Conservation (phyloP, 2,797 vertebrate species). For the Nasua narica region DNA sequence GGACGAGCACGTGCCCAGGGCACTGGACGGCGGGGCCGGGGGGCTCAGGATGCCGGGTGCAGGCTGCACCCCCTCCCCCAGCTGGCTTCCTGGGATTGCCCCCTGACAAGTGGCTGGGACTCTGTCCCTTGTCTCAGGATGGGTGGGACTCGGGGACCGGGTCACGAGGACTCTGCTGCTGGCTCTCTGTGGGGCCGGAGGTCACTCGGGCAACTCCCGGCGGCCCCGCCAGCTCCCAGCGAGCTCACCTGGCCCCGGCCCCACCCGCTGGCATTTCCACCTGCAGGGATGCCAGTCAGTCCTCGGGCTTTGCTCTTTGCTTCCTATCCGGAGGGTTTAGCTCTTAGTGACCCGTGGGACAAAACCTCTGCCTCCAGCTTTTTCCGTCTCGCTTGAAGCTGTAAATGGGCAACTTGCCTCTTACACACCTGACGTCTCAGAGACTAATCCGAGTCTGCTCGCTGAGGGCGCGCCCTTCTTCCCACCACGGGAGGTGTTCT, state of each 20-base stretch:
- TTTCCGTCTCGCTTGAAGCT: neutral
- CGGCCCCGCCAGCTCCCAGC: too few species aligned
- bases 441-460: neutral
- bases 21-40: too few species aligned
- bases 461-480: fast-evolving
- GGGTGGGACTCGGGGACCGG: neutral
- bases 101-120: neutral
- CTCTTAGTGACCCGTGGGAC: neutral
- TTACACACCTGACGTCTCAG: neutral
- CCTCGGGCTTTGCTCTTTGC: neutral
- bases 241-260: neutral
- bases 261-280: too few species aligned
- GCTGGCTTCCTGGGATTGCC: fast-evolving
- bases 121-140: neutral
- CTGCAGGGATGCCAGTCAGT: neutral
- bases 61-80: too few species aligned
- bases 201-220: neutral
- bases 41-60: too few species aligned
- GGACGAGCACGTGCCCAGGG: neutral
- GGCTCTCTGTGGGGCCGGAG: too few species aligned
- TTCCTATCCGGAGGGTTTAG: neutral
- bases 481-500: neutral
- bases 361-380: neutral
- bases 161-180: too few species aligned
- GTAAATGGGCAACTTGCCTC: neutral